Percentiles rank a stretch among this genome's conserved stretches.
Conservation (phyloP, 30 jellyfish, hydroid and myxozoan genomes). For the Hydra vulgaris region DNA sequence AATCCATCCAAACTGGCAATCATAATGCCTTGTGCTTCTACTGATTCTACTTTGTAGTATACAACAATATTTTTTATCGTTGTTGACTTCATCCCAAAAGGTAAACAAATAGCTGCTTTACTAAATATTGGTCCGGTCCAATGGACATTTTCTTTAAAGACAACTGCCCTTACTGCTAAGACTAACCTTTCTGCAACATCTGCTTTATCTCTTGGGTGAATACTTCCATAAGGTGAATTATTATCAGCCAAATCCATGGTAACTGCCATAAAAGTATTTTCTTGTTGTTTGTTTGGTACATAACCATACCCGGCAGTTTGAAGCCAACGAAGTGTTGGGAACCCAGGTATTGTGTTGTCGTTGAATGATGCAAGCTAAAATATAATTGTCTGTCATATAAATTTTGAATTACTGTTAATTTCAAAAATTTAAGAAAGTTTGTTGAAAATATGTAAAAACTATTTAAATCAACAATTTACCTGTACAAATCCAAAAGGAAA, state of each 20-base stretch:
- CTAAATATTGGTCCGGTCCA: constrained; percentile 46
- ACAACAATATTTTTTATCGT: constrained; percentile 10
- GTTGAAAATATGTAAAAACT: no score
- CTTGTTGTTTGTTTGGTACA: constrained; percentile 39
- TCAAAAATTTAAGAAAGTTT: no score
- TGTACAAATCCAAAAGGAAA: constrained; percentile 56
- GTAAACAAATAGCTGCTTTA: not conserved
- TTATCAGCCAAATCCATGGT: constrained; percentile 50
- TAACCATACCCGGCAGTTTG: constrained; percentile 39
- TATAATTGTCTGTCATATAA: not conserved
- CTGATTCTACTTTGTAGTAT: constrained; percentile 4
- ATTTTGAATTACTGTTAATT: not conserved
- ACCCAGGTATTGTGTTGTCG: constrained; percentile 4
- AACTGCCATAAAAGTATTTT: constrained; percentile 42
- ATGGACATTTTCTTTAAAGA: constrained; percentile 3
- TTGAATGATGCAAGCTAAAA: constrained; percentile 5
- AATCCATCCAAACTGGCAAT: constrained; percentile 12
- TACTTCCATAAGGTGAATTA: constrained; percentile 32
- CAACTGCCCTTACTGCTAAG: constrained; percentile 26
- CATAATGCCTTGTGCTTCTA: constrained; percentile 11
- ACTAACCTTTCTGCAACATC: constrained; percentile 36
- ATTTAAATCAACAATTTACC: no score
- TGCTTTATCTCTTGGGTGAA: constrained; percentile 53
- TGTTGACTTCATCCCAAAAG: no score
- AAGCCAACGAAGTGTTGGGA: constrained; percentile 24